Evolutionary conservation across 2,113 vertebrate species (phyloP), one percentile per base, ranked within the genome.

Genomic region (Grammomys surdaster): DNA sequence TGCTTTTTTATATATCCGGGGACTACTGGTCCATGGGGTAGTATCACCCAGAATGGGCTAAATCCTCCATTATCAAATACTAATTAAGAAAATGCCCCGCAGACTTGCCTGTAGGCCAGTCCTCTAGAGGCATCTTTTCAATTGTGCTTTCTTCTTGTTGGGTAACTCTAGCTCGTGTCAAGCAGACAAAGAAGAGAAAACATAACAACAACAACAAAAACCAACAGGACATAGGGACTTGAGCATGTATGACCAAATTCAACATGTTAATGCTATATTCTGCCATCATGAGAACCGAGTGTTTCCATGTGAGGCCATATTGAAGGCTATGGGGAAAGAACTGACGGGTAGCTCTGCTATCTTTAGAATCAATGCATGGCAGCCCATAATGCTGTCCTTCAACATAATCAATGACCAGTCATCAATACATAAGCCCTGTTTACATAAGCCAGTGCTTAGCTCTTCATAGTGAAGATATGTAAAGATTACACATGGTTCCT

Each of bases 291-390:
- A 31, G 73, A 51, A 56, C n/a, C 31, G 10, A 26, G 24, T 40
- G 12, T 89, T 63, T 51, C 51, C 36, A 14, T 5, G 8, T 28
- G 51, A 24, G 24, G 76, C 5, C 20, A 12, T 7, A 5, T 36
- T 20, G 60, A n/a, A 11, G 31, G 14, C 3, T 6, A 36, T 33
- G 16, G n/a, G 22, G 11, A 6, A 58, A 14, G 28, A 40, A 16
- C 10, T 26, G n/a, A 12, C 1, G 26, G 43, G 4, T 2, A 11
- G 19, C 8, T 33, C 56, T 22, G 3, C 0, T 11, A 7, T 76
- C 60, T 72, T 33, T 63, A 22, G 54, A 36, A n/a, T 43, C 36
- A 24, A 40, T n/a, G 17, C 7, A 16, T 67, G 12, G 7, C 4
- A 67, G 43, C 11, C 19, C 7, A 2, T 7, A 8, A n/a, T 4